A percentile compares a stretch with the other conserved stretches of the same genome.
These are phyloP conservation scores for Mechanitis mazaeus DNA, from an alignment of 2,888 invertebrate species.

Conservation along the genomic window DNA sequence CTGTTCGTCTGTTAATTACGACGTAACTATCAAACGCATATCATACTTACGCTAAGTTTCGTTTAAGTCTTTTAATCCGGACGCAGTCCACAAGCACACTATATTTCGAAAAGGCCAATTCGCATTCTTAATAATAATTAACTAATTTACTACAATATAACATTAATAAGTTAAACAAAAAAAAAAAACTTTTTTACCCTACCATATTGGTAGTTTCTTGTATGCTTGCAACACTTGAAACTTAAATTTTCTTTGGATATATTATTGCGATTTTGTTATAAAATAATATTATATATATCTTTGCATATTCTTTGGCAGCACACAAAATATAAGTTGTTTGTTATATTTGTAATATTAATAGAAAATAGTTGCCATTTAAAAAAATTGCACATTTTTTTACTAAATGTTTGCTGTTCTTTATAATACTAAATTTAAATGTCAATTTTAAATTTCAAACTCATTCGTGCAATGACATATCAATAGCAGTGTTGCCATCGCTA, in stretches of 20 bases:
- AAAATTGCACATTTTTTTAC: constrained; percentile 1
- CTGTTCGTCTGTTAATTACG: background rate
- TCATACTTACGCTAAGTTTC: constrained; percentile 52
- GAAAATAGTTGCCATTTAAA: constrained; percentile 5
- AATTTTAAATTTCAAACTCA: constrained; percentile 22
- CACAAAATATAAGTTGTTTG: constrained; percentile 22
- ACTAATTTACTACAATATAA: constrained; percentile 31
- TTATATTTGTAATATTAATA: background rate
- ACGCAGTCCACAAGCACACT: constrained; percentile 71
- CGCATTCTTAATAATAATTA: constrained; percentile 32
- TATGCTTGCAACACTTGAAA: constrained; percentile 15
- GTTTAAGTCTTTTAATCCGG: constrained; percentile 70
- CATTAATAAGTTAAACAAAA: constrained; percentile 35
- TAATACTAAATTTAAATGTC: background rate
- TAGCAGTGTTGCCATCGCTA: constrained; percentile 42
- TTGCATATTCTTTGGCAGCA: constrained; percentile 51
- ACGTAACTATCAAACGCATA: background rate
- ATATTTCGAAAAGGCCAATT: constrained; percentile 66
- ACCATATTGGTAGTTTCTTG: constrained; percentile 7
- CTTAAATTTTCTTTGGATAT: constrained; percentile 46
- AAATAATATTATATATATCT: constrained; percentile 28
- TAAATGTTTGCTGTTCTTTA: background rate
- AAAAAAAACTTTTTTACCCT: constrained; percentile 8
- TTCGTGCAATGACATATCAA: constrained; percentile 62
- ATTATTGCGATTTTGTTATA: constrained; percentile 38